These are phyloP conservation scores for Excalfactoria chinensis DNA, from an alignment of 2,113 vertebrate genomes.

Conservation along the genomic window DNA sequence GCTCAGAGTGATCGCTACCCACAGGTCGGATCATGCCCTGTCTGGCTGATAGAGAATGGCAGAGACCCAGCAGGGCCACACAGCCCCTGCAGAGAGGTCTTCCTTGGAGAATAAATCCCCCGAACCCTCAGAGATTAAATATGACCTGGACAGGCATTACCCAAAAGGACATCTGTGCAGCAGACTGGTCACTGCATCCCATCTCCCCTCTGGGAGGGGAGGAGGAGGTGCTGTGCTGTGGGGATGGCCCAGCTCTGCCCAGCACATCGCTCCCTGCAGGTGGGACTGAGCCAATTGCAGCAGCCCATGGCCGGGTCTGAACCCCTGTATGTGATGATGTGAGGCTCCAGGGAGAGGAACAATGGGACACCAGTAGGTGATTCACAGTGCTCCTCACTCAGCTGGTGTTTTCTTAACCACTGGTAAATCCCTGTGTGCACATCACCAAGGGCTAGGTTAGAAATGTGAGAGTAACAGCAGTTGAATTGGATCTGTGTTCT, in stretches of 20 bases:
- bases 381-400: not conserved
- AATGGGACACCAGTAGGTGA: not conserved
- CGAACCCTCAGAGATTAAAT: not conserved
- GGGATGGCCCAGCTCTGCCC: not conserved
- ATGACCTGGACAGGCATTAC: not conserved
- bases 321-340: not conserved
- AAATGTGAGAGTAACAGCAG: not conserved
- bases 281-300: rapidly evolving
- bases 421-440: not conserved
- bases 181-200: rapidly evolving
- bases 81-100: not conserved
- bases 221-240: rapidly evolving
- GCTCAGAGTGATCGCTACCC: not conserved
- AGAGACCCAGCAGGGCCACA: not conserved
- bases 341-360: not conserved
- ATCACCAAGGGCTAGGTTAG: not conserved
- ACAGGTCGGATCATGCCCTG: rapidly evolving
- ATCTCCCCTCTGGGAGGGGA: rapidly evolving
- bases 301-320: not conserved
- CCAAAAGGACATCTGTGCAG: not conserved
- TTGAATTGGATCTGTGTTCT: not conserved
- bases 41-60: not conserved
- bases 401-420: not conserved
- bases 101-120: not conserved
- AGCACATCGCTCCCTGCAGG: not conserved